Conservation (phyloP, 2,888 invertebrate genomes). For the Colostygia pectinataria region DNA sequence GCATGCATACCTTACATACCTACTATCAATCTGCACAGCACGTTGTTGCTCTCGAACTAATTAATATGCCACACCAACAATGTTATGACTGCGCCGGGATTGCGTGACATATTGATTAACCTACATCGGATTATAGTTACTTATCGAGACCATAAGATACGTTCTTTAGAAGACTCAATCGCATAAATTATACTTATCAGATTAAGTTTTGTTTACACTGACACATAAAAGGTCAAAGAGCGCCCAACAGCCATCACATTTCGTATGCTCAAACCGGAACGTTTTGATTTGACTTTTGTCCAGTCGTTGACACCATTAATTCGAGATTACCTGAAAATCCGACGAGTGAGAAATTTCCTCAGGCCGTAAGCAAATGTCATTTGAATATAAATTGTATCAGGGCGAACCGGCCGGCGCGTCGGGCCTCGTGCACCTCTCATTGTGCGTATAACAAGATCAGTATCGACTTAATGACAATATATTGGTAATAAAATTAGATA, state of each 20-base stretch:
- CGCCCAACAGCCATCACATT: constrained; percentile 41
- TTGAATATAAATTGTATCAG: constrained; percentile 80
- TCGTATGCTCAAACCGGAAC: constrained; percentile 43
- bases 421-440: constrained; percentile 69
- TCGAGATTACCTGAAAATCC: constrained; percentile 77
- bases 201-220: constrained; percentile 40
- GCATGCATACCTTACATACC: constrained; percentile 40
- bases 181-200: constrained; percentile 39
- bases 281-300: constrained; percentile 52
- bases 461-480: constrained; percentile 83
- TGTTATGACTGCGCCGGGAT: constrained; percentile 44
- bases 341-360: constrained; percentile 78
- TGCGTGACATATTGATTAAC: constrained; percentile 47
- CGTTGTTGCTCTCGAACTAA: constrained; percentile 54
- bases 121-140: constrained; percentile 34
- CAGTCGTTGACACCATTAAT: constrained; percentile 69
- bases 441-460: constrained; percentile 83
- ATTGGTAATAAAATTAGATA: constrained; percentile 83
- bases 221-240: constrained; percentile 43
- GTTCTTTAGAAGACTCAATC: constrained; percentile 30
- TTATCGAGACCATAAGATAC: constrained; percentile 33
- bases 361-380: constrained; percentile 76
- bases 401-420: constrained; percentile 54
- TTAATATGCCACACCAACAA: constrained; percentile 45
- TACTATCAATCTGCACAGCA: constrained; percentile 55